These are phyloP conservation scores for Cinclus cinclus DNA, from an alignment of 2,113 vertebrate species.

Conservation along the genomic window DNA sequence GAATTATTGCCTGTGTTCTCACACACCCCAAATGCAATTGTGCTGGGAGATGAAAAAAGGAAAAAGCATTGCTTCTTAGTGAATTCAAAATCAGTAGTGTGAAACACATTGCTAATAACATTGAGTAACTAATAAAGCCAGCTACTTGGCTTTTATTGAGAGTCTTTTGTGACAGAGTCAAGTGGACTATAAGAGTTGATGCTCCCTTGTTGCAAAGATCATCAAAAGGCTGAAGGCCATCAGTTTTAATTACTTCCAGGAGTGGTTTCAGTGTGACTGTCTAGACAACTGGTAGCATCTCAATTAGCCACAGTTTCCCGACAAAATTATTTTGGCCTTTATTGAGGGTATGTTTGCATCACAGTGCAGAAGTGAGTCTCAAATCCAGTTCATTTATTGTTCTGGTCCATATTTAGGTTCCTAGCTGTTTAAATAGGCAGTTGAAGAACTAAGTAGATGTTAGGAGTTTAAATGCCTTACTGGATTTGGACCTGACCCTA, in stretches of 20 bases:
- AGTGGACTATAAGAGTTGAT: neutral
- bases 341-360: neutral
- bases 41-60: neutral
- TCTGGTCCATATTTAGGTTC: neutral
- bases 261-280: neutral
- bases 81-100: neutral
- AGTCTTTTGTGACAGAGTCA: neutral
- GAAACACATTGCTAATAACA: neutral
- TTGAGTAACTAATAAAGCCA: neutral
- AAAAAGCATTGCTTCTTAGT: neutral
- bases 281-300: neutral
- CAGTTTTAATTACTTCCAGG: conserved; percentile 12
- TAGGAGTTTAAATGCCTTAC: neutral
- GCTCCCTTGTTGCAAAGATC: neutral
- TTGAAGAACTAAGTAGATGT: neutral
- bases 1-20: neutral
- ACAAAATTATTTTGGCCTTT: neutral
- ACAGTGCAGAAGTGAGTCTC: neutral
- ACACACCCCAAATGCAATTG: neutral
- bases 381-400: neutral
- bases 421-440: neutral
- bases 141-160: neutral
- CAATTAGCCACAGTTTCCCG: neutral
- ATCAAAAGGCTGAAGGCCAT: neutral
- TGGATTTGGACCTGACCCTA: neutral